These are phyloP conservation scores for Bos taurus DNA, from an alignment of 2,113 vertebrate genomes.

Conservation along the genomic window ARS-UCD2.0 NC_037356.1:29892501-29893000, in stretches of 20 bases:
- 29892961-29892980: constrained; percentile 64
- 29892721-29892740: neutral
- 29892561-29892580: accelerated
- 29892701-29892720: neutral
- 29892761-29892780: neutral
- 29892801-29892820: constrained; percentile 32
- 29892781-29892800: neutral
- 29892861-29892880: constrained; percentile 56
- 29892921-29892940: constrained; percentile 73
- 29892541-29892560: accelerated
- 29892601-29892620: neutral
- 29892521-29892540: accelerated
- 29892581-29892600: too few species aligned
- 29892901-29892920: constrained; percentile 80
- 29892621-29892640: accelerated
- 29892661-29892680: neutral
- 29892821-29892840: constrained; percentile 67
- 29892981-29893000: constrained; percentile 49
- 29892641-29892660: accelerated
- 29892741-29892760: neutral
- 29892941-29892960: constrained; percentile 65
- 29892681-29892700: too few species aligned
- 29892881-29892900: constrained; percentile 78
- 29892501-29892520: neutral
- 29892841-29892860: constrained; percentile 57